Evolutionary conservation across 2,113 vertebrate species (phyloP).

Genomic region (Butorides virescens): DNA sequence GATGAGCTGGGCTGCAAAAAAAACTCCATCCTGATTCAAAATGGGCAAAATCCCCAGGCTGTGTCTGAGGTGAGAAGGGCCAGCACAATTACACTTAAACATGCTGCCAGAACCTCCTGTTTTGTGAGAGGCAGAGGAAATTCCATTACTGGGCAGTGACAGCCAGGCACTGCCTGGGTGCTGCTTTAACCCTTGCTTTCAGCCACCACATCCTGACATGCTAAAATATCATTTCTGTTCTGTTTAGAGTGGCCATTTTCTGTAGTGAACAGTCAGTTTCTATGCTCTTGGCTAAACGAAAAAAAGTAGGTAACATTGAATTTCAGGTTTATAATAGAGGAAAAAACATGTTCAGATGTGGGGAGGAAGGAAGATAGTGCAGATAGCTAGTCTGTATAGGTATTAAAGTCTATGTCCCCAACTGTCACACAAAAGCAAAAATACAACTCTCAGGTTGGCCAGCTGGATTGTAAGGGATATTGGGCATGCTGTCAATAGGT

Average conservation of each 20-base stretch:
- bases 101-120: neutral
- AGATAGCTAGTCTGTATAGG: neutral
- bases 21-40: neutral
- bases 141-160: neutral
- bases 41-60: neutral
- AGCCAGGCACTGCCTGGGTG: neutral
- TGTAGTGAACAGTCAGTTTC: neutral
- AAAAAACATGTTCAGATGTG: neutral
- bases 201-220: neutral
- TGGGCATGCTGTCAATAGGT: neutral
- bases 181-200: neutral
- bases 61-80: neutral
- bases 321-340: neutral
- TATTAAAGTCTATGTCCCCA: neutral
- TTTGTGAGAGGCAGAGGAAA: neutral
- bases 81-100: neutral
- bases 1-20: neutral
- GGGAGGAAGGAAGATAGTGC: neutral
- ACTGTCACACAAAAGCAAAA: neutral
- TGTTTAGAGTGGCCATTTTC: conserved; percentile 23
- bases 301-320: neutral
- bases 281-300: neutral
- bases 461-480: neutral
- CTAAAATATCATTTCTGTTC: neutral
- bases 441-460: neutral